These are phyloP conservation scores for Ormyrus thymus DNA, from an alignment of 2,888 invertebrate genomes.

Conservation along the genomic window DNA sequence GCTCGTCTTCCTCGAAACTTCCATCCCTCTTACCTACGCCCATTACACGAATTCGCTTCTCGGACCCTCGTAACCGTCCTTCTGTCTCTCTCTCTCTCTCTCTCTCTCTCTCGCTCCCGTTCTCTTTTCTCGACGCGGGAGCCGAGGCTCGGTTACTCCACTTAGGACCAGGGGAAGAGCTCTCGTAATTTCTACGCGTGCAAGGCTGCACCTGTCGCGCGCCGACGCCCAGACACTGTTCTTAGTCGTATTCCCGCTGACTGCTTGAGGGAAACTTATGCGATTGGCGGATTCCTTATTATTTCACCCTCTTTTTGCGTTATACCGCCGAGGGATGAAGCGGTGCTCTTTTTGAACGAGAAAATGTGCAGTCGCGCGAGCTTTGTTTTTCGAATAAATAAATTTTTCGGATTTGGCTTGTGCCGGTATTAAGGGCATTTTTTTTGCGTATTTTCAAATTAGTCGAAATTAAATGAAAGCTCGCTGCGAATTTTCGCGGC, in stretches of 20 bases:
- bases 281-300: constrained; percentile 44
- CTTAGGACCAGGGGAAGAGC: constrained; percentile 35
- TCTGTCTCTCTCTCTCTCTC: constrained; percentile 13
- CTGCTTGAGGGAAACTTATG: constrained; percentile 48
- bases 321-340: not conserved
- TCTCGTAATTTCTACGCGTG: constrained; percentile 53
- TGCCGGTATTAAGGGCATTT: too few relatives aligned
- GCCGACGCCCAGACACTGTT: not conserved
- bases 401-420: too few relatives aligned
- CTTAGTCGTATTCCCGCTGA: constrained; percentile 30
- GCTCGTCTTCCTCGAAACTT: constrained; percentile 39
- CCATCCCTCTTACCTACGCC: constrained; percentile 29
- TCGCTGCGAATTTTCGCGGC: not conserved
- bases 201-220: constrained; percentile 51
- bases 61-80: constrained; percentile 37
- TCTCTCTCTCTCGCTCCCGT: constrained; percentile 7
- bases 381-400: too few relatives aligned
- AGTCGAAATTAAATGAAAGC: too few relatives aligned
- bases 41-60: constrained; percentile 45
- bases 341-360: too few relatives aligned
- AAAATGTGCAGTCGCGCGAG: too few relatives aligned
- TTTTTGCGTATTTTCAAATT: not conserved
- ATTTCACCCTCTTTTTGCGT: constrained; percentile 18
- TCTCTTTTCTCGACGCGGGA: not conserved
- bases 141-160: constrained; percentile 38